These are phyloP conservation scores for Dasysyrphus albostriatus DNA, from an alignment of 2,888 invertebrate genomes.

Conservation along the genomic window DNA sequence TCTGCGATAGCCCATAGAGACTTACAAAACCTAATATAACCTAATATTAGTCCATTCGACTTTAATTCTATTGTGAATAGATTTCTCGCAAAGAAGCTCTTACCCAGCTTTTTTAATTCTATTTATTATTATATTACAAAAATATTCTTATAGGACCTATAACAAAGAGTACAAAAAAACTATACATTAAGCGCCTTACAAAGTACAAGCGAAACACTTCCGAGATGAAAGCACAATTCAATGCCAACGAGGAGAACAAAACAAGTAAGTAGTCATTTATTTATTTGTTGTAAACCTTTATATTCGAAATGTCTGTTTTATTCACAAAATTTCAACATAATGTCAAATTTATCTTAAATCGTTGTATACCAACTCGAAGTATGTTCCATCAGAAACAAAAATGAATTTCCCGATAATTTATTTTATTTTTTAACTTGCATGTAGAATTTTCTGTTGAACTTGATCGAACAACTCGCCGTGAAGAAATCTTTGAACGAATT, in stretches of 20 bases:
- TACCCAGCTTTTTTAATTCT: no score
- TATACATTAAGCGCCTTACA: slow-evolving; percentile 90
- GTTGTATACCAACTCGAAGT: slow-evolving; percentile 34
- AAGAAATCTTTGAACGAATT: slow-evolving; percentile 86
- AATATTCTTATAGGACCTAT: slow-evolving; percentile 88
- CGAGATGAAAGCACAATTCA: slow-evolving; percentile 70
- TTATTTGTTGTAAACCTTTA: slow-evolving; percentile 73
- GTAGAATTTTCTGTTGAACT: slow-evolving; percentile 88
- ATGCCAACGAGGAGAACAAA: slow-evolving; percentile 54
- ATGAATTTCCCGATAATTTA: neutral
- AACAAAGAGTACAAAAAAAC: slow-evolving; percentile 89
- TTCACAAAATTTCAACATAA: slow-evolving; percentile 34
- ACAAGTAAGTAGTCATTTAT: slow-evolving; percentile 52
- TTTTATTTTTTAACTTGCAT: neutral
- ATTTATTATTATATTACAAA: neutral
- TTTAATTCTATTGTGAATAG: no score
- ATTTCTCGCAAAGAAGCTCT: no score
- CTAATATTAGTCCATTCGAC: no score
- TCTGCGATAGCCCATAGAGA: no score
- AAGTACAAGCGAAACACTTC: slow-evolving; percentile 84
- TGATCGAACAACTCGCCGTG: slow-evolving; percentile 86
- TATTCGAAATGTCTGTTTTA: slow-evolving; percentile 76
- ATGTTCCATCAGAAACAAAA: neutral
- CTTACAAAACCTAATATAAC: no score
- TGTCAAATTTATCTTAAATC: slow-evolving; percentile 23